These are phyloP conservation scores for Ostrea edulis DNA, from an alignment of 1,140 invertebrate genomes.

Conservation along the genomic window DNA sequence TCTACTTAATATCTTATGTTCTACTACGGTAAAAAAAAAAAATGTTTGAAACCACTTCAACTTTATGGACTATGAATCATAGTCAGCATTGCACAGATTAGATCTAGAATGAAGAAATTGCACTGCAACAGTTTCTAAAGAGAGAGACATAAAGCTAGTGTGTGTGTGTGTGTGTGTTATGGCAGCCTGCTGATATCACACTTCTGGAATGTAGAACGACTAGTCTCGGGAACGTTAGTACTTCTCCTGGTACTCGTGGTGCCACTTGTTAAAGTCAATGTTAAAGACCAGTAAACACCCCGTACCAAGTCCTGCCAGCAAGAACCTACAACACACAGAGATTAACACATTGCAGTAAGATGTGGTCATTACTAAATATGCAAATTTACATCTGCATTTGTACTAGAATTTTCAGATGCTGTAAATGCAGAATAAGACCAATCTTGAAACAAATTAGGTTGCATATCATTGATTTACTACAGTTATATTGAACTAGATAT, in stretches of 20 bases:
- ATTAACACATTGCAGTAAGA: background rate
- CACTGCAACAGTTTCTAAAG: background rate
- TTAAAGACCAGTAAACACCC: conserved; percentile 99
- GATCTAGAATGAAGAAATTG: background rate
- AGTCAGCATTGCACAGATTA: conserved; percentile 18
- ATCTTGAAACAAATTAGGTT: too few relatives aligned
- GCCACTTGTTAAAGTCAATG: conserved; percentile 99
- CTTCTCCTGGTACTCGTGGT: conserved; percentile 90
- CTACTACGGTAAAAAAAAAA: background rate
- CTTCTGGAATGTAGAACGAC: conserved; percentile 5
- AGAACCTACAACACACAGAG: conserved; percentile 85
- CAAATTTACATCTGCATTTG: background rate
- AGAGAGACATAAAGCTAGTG: background rate
- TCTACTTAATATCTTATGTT: background rate
- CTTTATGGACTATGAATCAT: background rate
- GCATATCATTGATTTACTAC: too few relatives aligned
- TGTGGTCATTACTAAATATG: background rate
- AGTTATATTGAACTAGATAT: too few relatives aligned
- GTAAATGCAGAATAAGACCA: too few relatives aligned
- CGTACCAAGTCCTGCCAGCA: conserved; percentile 96
- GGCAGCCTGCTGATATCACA: conserved; percentile 7
- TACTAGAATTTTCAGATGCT: too few relatives aligned
- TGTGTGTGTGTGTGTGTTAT: background rate
- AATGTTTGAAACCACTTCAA: background rate
- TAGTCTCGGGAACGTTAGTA: conserved; percentile 61